Evolutionary conservation across 2,888 invertebrate genomes (phyloP), one percentile per base, ranked within the genome.

Genomic region (Chrysolina americana): DNA sequence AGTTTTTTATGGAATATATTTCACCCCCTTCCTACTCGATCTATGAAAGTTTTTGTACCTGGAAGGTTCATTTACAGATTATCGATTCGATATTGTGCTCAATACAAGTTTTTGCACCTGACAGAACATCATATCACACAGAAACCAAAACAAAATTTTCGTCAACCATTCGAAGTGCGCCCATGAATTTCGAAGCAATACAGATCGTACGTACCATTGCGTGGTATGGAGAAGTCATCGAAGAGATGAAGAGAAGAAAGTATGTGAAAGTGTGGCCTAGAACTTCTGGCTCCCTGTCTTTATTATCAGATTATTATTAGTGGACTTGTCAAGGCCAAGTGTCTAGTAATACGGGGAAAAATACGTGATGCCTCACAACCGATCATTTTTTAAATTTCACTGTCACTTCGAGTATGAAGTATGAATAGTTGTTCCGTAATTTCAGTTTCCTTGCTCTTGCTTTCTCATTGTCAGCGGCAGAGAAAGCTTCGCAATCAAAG

Each of bases 211-310:
- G 59, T 59, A 36, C 28, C 59, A 36, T 59, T 59, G 76, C 74
- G 74, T 74, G 76, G 74, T 75, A 64, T 68, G 77, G 68, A 70
- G 73, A 76, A 76, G 76, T 76, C 76, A 78, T 77, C 69, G 76
- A 73, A 76, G 75, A 76, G 78, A 76, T 77, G 72, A 74, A 78
- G 78, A 85, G 84, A 86, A 86, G 86, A 87, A 86, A 86, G 87
- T 87, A 82, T 82, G 87, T 86, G 87, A 87, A 87, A 87, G 87
- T 86, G 81, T 85, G 87, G 84, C 87, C 87, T 87, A 87, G 86
- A 87, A 87, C 86, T 86, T 84, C 83, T 78, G 82, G 84, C 86
- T 86, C 84, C 85, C 84, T 84, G 85, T 86, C 85, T 85, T 86
- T 79, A 83, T 83, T 82, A 78, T 81, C 77, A 78, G 80, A 83